These are phyloP conservation scores for Microctonus brassicae DNA, from an alignment of 2,888 invertebrate genomes.

Conservation along the genomic window DNA sequence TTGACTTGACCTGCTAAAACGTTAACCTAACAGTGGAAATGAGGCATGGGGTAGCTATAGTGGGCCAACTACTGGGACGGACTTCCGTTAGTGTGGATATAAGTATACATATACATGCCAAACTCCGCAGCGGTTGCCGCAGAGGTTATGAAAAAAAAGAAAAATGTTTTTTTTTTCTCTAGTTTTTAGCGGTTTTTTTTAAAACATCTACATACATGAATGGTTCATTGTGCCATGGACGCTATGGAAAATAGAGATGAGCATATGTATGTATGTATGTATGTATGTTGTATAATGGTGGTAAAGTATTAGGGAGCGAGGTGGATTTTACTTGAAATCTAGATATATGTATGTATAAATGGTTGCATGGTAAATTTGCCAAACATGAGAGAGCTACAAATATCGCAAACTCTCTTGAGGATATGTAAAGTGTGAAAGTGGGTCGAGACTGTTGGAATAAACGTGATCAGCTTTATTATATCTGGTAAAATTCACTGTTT, in stretches of 20 bases:
- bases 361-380: not conserved
- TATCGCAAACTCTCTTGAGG: not conserved
- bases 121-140: conserved; percentile 40
- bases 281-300: not conserved
- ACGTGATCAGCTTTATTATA: conserved; percentile 25
- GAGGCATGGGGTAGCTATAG: too few relatives aligned
- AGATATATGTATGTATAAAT: not conserved
- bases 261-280: not conserved
- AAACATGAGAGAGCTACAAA: conserved; percentile 15
- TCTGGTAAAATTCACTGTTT: conserved; percentile 5
- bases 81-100: conserved; percentile 35
- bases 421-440: conserved; percentile 4
- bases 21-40: conserved; percentile 39
- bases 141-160: conserved; percentile 38
- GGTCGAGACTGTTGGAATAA: conserved; percentile 14
- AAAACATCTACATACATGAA: not conserved
- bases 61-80: conserved; percentile 6
- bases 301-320: not conserved
- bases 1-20: conserved; percentile 37
- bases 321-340: not conserved
- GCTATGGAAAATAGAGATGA: not conserved
- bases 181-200: conserved; percentile 17
- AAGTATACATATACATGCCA: conserved; percentile 24
- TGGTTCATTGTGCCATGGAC: not conserved
- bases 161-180: too few relatives aligned